Base-by-base conservation (phyloP, 2,797 vertebrate genomes). In the Scolopax bukidnonensis region DNA sequence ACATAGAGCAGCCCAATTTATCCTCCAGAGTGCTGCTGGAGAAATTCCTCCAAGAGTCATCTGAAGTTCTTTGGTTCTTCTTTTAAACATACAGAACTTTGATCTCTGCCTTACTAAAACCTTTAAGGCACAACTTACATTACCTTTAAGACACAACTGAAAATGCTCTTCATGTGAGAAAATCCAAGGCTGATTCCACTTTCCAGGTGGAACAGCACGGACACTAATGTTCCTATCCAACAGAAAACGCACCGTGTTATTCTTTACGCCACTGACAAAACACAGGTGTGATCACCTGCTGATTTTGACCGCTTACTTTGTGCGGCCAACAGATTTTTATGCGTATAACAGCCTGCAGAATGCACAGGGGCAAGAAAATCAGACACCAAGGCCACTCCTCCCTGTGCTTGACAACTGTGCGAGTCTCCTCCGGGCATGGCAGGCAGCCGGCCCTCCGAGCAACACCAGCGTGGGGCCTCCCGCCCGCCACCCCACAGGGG, bases 301-400 rank as follows among this genome's bases (percentile, higher is more conserved):
- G 4, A 1, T 2, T 59, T 57, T 38, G 3, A 27, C 5, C 3
- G 0, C 33, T 9, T 4, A 16, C 21, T 67, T 73, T 15, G 8
- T 0, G 21, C 23, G 3, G n/a, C 28, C 75, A 8, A 24, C 7
- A 19, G 30, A 5, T 13, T 45, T 3, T 10, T 3, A 3, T 0
- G 1, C 1, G 1, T 0, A 0, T 10, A 11, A 10, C 0, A 3
- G 28, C 41, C 61, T 17, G 12, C 41, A 16, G 41, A 3, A 1
- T 0, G 0, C 64, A 3, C 12, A 7, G 23, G 15, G 7, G 6
- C 1, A 4, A 38, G 43, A n/a, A 4, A 40, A 43, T 0, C 4
- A 2, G 12, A 41, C 33, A 24, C 27, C 47, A 8, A 45, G 28
- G 43, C 9, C 6, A 1, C n/a, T 51, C 43, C 16, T 11, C 51